Percentiles rank a stretch among this genome's conserved stretches.
phyloP scores from a whole-genome alignment of 2,888 invertebrate species.

The Ecliptopera silaceata region DNA sequence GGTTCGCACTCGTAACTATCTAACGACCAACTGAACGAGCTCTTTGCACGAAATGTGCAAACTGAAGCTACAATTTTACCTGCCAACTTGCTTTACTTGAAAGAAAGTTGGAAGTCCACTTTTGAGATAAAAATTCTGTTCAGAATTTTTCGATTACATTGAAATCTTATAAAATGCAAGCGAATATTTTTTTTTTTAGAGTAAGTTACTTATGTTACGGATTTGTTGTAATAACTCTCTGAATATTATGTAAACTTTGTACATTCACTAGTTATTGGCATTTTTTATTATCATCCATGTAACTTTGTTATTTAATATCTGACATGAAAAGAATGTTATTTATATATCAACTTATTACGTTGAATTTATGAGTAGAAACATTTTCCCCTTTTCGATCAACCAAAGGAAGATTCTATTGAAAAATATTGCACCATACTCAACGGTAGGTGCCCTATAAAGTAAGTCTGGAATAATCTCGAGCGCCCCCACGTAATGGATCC shows the following conservation, averaged over 20 bases:
- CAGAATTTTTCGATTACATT: background rate
- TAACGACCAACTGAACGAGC: conserved; percentile 37
- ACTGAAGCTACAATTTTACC: conserved; percentile 38
- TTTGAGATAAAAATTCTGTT: background rate
- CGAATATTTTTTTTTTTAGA: no score
- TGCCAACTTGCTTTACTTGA: conserved; percentile 28
- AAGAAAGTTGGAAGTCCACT: conserved; percentile 22
- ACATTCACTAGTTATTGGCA: background rate
- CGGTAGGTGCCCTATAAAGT: conserved; percentile 47
- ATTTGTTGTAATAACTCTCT: no score
- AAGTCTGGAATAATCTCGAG: conserved; percentile 55
- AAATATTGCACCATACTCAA: conserved; percentile 50
- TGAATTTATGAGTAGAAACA: conserved; percentile 13
- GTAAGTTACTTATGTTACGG: no score
- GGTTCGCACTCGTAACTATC: conserved; percentile 35
- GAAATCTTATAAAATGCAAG: no score
- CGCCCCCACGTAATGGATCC: conserved; percentile 62
- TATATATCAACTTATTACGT: conserved; percentile 5
- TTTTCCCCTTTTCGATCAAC: conserved; percentile 25
- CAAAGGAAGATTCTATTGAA: conserved; percentile 37
- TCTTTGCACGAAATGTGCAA: conserved; percentile 38
- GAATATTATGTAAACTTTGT: background rate
- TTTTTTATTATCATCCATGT: conserved; percentile 2
- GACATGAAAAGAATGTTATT: conserved; percentile 7
- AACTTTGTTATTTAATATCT: conserved; percentile 7